Evolutionary conservation across 2,888 invertebrate species (phyloP).

Genomic region (Bellardia bayeri): DNA sequence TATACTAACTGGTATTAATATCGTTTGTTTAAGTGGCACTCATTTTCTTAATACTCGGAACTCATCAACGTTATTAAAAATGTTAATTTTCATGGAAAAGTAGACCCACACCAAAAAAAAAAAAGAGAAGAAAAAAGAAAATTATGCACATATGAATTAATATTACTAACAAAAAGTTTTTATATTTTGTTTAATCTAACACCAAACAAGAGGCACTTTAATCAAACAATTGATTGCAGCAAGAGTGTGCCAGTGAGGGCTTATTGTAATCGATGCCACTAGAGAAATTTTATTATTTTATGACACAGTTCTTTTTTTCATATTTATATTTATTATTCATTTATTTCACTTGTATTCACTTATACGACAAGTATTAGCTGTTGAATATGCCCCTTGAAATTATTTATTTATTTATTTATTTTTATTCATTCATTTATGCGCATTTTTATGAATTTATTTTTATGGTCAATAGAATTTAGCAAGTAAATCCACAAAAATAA

Average conservation of each 20-base stretch:
- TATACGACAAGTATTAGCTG: background rate
- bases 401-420: constrained; percentile 28
- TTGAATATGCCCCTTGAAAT: constrained; percentile 65
- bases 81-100: constrained; percentile 11
- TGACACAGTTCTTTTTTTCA: constrained; percentile 31
- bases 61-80: constrained; percentile 12
- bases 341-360: constrained; percentile 1
- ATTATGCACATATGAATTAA: constrained; percentile 41
- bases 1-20: background rate
- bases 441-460: constrained; percentile 55
- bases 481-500: constrained; percentile 36
- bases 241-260: constrained; percentile 12
- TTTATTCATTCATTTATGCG: constrained; percentile 63
- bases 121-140: background rate
- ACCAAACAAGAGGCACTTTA: constrained; percentile 32
- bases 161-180: background rate
- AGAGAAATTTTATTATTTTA: constrained; percentile 49
- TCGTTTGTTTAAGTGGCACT: background rate
- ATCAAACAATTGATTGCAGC: constrained; percentile 12
- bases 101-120: no score
- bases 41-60: background rate
- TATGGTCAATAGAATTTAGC: constrained; percentile 44
- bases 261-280: constrained; percentile 61
- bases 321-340: constrained; percentile 5
- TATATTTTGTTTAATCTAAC: constrained; percentile 28